phyloP scores from a whole-genome alignment of 2,113 vertebrate species.

The Bubo scandiacus region DNA sequence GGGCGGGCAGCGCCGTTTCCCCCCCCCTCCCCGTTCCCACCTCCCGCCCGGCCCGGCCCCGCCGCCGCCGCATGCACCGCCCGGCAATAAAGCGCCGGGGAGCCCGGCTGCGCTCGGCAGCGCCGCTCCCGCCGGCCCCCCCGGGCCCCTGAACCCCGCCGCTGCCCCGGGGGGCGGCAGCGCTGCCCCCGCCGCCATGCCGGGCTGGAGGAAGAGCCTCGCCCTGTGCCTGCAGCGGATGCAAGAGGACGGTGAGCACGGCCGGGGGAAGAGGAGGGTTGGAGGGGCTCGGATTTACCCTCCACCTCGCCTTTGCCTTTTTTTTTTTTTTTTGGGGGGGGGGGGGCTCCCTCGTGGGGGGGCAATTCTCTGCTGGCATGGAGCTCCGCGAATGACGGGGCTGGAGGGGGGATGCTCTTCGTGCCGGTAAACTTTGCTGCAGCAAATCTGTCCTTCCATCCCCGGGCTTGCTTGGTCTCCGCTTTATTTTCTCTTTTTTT shows the following conservation, averaged over 20 bases:
- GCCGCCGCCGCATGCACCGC: background rate
- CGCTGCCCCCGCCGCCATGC: constrained; percentile 70
- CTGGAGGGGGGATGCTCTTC: background rate
- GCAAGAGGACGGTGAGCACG: constrained; percentile 83
- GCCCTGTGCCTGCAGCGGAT: constrained; percentile 84
- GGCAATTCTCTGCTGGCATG: accelerated
- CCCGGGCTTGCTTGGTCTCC: background rate
- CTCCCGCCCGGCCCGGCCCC: background rate
- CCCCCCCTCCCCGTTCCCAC: background rate
- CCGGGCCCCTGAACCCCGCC: background rate
- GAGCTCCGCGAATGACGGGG: background rate
- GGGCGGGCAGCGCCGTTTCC: background rate
- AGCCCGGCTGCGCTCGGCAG: background rate
- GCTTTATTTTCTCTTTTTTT: background rate
- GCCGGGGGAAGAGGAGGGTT: background rate
- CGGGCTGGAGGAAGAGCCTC: constrained; percentile 85
- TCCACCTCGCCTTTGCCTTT: background rate
- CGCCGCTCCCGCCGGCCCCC: background rate
- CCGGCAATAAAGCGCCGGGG: constrained; percentile 13
- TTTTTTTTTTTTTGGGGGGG: no score
- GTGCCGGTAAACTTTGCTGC: constrained; percentile 35
- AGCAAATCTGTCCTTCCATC: background rate
- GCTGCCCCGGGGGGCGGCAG: constrained; percentile 24
- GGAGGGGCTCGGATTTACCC: background rate
- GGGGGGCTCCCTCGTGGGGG: no score